Percentiles rank a stretch among this genome's conserved stretches.
These are phyloP conservation scores for Eulithis testata DNA, from an alignment of 2,888 invertebrate species.

Conservation along the genomic window DNA sequence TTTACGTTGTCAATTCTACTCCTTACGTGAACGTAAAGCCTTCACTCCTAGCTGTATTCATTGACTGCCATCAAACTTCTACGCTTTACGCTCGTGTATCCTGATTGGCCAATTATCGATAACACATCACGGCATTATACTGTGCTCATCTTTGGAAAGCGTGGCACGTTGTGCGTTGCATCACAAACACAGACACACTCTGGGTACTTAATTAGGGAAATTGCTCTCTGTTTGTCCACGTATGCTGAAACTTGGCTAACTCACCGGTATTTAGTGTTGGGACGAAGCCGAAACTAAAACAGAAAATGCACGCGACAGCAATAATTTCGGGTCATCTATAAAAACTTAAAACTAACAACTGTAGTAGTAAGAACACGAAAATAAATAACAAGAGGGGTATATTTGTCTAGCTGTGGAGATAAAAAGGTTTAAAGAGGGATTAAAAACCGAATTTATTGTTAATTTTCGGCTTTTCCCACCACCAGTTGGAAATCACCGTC, in stretches of 20 bases:
- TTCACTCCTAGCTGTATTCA: background rate
- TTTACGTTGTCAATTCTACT: no score
- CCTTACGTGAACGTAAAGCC: background rate
- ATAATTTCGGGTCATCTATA: no score
- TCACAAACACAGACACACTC: constrained; percentile 62
- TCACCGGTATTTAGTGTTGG: constrained; percentile 42
- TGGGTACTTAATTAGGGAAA: constrained; percentile 77
- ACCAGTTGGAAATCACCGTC: constrained; percentile 31
- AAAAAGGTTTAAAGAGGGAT: no score
- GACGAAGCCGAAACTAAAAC: constrained; percentile 10
- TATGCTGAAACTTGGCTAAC: constrained; percentile 64
- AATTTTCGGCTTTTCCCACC: constrained; percentile 19
- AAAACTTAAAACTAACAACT: no score
- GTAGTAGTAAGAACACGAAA: no score
- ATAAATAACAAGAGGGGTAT: no score
- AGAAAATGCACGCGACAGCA: no score
- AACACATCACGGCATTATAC: constrained; percentile 23
- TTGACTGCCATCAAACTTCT: background rate
- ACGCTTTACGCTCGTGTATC: constrained; percentile 11
- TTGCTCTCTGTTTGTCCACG: constrained; percentile 68
- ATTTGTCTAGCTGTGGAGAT: no score
- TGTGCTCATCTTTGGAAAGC: constrained; percentile 30
- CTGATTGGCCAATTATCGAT: constrained; percentile 26
- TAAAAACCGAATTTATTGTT: background rate
- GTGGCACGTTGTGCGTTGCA: constrained; percentile 46